Evolutionary conservation across 1,140 invertebrate genomes (phyloP), one percentile per base, ranked within the genome.

Genomic region (Caenorhabditis elegans): DNA sequence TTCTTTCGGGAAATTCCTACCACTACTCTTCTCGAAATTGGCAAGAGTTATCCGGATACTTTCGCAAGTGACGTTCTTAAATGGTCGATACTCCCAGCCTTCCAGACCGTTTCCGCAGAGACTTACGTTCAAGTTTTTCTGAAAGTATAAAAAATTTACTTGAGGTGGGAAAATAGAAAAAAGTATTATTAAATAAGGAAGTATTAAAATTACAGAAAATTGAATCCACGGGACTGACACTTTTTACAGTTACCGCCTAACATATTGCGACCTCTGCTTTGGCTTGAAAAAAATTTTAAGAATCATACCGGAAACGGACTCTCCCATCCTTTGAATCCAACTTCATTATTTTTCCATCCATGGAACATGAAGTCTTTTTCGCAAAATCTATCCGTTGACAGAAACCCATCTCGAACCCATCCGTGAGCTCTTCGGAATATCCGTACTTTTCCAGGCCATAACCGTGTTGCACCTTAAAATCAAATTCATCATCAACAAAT

Each of bases 341-440:
- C 70, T 26, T 60, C 39, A 28, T 83, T 48, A 6, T n/a, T 24
- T 24, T 85, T 85, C 83, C 83, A 85, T 31, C 83, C 84, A 49
- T 85, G 84, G 22, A 85, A 65, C 84, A 85, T 85, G 46, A 85
- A 85, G 70, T 85, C 83, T 15, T 28, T 3, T 0, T 85, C 78
- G 51, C 77, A 78, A 22, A 51, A 85, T 22, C 48, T 65, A 26
- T 85, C 84, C n/a, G 28, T 49, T 10, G 84, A 82, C 19, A 85
- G 36, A 39, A 85, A 84, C 2, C 83, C 84, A 51, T 85, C 84
- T 17, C 84, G 31, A 19, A 85, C 84, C 84, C 84, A 85, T 22
- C 84, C 84, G 36, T 85, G 84, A 15, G 78, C 84, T 22, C 84
- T 8, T 43, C 83, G 36, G 53, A 85, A 85, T n/a, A 85, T 85